These are phyloP conservation scores for Halictus quadricinctus DNA, from an alignment of 2,888 invertebrate species.

Conservation along the genomic window DNA sequence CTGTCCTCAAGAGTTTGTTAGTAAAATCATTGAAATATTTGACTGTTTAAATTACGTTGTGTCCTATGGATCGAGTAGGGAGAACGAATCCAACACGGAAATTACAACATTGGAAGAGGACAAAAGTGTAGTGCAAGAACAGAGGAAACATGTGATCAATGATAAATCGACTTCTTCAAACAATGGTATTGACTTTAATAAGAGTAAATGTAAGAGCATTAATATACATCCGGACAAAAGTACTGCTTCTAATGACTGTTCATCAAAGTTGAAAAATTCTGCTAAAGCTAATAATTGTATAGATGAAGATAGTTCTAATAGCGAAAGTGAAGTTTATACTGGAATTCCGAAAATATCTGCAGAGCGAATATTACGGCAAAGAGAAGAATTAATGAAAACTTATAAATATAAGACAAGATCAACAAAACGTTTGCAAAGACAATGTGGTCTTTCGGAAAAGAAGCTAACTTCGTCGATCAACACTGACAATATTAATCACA, in stretches of 20 bases:
- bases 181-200: background rate
- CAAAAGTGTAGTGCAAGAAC: background rate
- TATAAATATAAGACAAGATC: slow-evolving; percentile 34
- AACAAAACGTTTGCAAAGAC: slow-evolving; percentile 6
- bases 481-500: background rate
- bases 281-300: background rate
- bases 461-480: too few relatives aligned
- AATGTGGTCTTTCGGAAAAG: background rate
- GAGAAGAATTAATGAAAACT: slow-evolving; percentile 2
- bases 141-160: background rate
- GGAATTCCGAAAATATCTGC: slow-evolving; percentile 68
- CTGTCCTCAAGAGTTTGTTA: slow-evolving; percentile 70
- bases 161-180: background rate
- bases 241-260: background rate
- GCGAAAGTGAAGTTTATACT: slow-evolving; percentile 67
- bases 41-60: slow-evolving; percentile 71
- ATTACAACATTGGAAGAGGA: background rate
- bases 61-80: slow-evolving; percentile 48
- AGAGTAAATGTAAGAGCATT: background rate
- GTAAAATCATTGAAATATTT: slow-evolving; percentile 72
- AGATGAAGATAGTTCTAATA: slow-evolving; percentile 17
- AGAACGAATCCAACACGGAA: slow-evolving; percentile 4
- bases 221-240: background rate
- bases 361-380: slow-evolving; percentile 42
- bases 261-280: background rate